Base-by-base conservation (phyloP, 2,888 invertebrate genomes). In the Empis livida region DNA sequence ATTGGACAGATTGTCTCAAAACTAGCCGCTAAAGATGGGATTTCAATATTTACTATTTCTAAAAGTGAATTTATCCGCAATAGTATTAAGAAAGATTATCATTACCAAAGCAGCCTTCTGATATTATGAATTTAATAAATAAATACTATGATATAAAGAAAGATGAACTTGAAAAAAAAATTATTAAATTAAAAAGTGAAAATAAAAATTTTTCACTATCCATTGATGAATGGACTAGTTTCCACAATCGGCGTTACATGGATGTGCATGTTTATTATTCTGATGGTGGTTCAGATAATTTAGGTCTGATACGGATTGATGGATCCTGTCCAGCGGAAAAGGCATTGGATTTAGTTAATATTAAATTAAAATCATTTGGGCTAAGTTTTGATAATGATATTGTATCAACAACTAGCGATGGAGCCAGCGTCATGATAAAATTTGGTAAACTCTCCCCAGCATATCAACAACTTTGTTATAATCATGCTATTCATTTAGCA, bases 401-500 rank as follows among this genome's bases (percentile, higher is more conserved):
- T 38, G 39, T 46, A 23, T 20, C 37, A 15, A 37, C 46, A 23
- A 46, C 39, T 16, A 42, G 42, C 14, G 38, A 43, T 38, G 43
- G 46, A 27, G 46, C 46, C 1, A 20, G 17, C 10, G 42, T 46
- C 6, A 46, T 44, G 44, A 16, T 37, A 5, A 44, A 35, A 17
- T 44, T 44, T 23, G 44, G 32, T 10, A 40, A 45, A 17, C 32
- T 45, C 2, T 45, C 45, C 8, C 31, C 45, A 20, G 20, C 40
- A 9, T 32, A 32, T 16, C 40, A 32, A 45, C 40, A 45, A 32
- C 32, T 45, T 20, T 45, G 40, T n/a, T 45, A 45, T 14, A 45
- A 45, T 17, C 45, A 45, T 32, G 45, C 45, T 5, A 31, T 45
- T n/a, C 45, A 45, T 45, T 27, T 45, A 41, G 40, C 40, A 4